A percentile compares a stretch with the other conserved stretches of the same genome.
phyloP scores from a whole-genome alignment of 2,888 invertebrate species.

The Melanchra persicariae region DNA sequence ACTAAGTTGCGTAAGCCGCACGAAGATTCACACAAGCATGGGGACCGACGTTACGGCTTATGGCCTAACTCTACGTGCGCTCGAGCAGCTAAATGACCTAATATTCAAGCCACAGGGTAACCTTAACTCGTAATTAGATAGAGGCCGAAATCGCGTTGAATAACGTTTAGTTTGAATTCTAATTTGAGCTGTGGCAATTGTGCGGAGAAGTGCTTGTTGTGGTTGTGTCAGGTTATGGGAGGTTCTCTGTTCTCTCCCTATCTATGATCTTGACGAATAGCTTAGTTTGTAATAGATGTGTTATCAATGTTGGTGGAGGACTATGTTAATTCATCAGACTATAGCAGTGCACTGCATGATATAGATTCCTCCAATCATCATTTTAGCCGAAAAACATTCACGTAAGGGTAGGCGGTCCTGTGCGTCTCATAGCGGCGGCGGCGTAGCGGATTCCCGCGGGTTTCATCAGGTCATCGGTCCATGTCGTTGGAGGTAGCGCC shows the following conservation, averaged over 20 bases:
- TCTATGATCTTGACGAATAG: no score
- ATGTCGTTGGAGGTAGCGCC: no score
- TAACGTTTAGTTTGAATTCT: conserved; percentile 35
- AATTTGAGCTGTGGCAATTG: conserved; percentile 34
- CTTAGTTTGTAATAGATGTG: background rate
- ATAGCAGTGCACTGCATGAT: no score
- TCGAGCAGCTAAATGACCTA: conserved; percentile 53
- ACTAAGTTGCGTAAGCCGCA: conserved; percentile 39
- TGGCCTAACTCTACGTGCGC: conserved; percentile 54
- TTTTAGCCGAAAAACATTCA: no score
- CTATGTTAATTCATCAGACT: no score
- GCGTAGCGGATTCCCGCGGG: no score
- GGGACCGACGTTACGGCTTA: conserved; percentile 15
- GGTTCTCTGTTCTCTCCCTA: no score
- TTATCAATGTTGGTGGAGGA: background rate
- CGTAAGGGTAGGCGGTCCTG: no score
- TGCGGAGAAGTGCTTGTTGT: background rate
- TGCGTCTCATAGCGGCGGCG: no score
- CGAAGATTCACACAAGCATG: conserved; percentile 49
- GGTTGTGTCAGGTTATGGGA: background rate
- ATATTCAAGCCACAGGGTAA: conserved; percentile 50
- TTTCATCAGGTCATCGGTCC: no score
- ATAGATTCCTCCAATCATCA: no score
- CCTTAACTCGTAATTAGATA: conserved; percentile 48
- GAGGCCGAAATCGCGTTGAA: conserved; percentile 33